phyloP scores from a whole-genome alignment of 1,140 invertebrate species.

The Atta colombica region DNA sequence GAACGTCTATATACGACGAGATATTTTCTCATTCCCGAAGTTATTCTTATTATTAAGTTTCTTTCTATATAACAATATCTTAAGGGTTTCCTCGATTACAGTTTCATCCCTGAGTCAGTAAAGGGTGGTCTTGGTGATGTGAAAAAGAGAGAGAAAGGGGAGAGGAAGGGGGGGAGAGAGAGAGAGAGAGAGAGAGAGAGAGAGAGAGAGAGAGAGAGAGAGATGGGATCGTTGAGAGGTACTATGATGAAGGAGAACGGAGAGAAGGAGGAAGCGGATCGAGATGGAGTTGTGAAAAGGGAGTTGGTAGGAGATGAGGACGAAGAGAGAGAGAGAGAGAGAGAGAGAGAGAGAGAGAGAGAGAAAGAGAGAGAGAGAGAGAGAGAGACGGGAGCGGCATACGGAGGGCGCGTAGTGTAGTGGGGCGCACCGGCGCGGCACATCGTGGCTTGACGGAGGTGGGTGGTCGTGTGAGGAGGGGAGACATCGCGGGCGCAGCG shows the following conservation, averaged over 20 bases:
- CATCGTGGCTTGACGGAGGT: slow-evolving; percentile 2
- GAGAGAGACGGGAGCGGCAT: slow-evolving; percentile 24
- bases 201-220: too few species aligned
- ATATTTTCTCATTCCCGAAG: neutral
- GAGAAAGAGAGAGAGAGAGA: too few species aligned
- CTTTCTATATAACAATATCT: neutral
- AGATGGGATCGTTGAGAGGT: neutral
- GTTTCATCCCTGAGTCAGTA: neutral
- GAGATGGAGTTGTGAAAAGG: slow-evolving; percentile 50
- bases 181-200: too few species aligned
- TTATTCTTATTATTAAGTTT: neutral
- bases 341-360: neutral
- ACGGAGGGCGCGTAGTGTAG: slow-evolving; percentile 20
- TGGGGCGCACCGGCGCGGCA: slow-evolving; percentile 25
- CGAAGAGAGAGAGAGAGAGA: slow-evolving; percentile 11
- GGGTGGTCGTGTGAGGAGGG: slow-evolving; percentile 44
- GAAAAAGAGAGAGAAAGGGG: slow-evolving; percentile 18
- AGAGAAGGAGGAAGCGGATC: slow-evolving; percentile 50
- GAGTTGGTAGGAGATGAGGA: neutral
- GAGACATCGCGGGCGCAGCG: slow-evolving; percentile 78
- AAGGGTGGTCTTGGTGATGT: neutral
- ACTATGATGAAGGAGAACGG: neutral
- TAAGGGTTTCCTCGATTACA: too few species aligned
- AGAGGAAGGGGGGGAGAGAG: neutral
- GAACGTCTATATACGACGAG: neutral